These are phyloP conservation scores for Zapornia atra DNA, from an alignment of 2,113 vertebrate genomes.

Conservation along the genomic window DNA sequence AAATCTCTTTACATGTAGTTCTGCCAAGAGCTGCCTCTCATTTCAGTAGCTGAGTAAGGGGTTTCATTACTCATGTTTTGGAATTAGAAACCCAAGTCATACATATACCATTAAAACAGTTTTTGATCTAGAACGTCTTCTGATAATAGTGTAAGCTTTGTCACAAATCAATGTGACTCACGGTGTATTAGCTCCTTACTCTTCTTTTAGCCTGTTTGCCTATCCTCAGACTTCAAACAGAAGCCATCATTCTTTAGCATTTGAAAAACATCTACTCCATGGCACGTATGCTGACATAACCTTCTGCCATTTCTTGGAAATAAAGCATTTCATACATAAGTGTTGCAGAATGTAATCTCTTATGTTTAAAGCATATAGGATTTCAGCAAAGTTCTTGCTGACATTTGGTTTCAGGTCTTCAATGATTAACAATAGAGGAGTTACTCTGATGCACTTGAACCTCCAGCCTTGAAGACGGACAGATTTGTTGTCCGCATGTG, in stretches of 20 bases:
- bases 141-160: neutral
- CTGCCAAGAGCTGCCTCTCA: neutral
- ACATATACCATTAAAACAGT: neutral
- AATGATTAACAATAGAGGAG: neutral
- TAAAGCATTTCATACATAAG: neutral
- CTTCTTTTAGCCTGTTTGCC: neutral
- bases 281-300: neutral
- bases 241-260: neutral
- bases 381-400: neutral
- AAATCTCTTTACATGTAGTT: neutral
- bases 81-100: neutral
- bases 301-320: neutral
- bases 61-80: neutral
- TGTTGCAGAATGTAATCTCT: neutral
- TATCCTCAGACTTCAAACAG: neutral
- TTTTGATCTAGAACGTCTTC: neutral
- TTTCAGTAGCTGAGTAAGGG: neutral
- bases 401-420: neutral
- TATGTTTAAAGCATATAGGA: neutral
- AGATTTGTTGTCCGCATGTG: neutral
- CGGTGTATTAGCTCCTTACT: neutral
- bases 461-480: neutral
- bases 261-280: neutral
- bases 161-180: neutral
- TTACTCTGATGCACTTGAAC: neutral